Evolutionary conservation across 2,888 invertebrate species (phyloP).

Genomic region (Clanis bilineata): DNA sequence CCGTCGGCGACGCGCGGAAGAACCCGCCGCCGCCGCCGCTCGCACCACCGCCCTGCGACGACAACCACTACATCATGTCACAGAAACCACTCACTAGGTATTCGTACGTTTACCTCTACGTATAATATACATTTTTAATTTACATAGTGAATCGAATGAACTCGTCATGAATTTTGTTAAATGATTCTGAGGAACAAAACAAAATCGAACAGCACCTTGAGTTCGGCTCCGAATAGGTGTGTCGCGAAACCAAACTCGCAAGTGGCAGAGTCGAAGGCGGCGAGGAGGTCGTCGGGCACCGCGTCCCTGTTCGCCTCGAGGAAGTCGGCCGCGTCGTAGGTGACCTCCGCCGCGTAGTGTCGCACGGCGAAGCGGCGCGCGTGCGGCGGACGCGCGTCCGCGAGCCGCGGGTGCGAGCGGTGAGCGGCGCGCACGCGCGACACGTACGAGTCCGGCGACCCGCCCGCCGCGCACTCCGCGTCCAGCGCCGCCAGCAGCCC

Average conservation of each 20-base stretch:
- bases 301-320: conserved; percentile 95
- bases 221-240: conserved; percentile 95
- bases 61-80: conserved; percentile 86
- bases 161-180: too few relatives aligned
- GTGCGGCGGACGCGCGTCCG: conserved; percentile 90
- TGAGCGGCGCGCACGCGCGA: conserved; percentile 61
- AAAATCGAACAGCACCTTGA: conserved; percentile 79
- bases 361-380: conserved; percentile 93
- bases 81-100: background rate
- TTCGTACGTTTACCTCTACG: background rate
- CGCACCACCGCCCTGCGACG: conserved; percentile 82
- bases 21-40: conserved; percentile 76
- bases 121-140: background rate
- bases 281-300: conserved; percentile 94
- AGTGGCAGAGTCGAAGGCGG: conserved; percentile 94
- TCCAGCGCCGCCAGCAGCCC: conserved; percentile 96
- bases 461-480: conserved; percentile 94
- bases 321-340: conserved; percentile 95
- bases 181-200: background rate
- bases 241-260: conserved; percentile 99
- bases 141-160: background rate
- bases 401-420: conserved; percentile 88
- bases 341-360: conserved; percentile 89
- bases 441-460: conserved; percentile 81
- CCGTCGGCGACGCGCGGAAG: conserved; percentile 95